Evolutionary conservation across 2,888 invertebrate genomes (phyloP), one percentile per base, ranked within the genome.

Genomic region (Caenorhabditis virilis): DNA sequence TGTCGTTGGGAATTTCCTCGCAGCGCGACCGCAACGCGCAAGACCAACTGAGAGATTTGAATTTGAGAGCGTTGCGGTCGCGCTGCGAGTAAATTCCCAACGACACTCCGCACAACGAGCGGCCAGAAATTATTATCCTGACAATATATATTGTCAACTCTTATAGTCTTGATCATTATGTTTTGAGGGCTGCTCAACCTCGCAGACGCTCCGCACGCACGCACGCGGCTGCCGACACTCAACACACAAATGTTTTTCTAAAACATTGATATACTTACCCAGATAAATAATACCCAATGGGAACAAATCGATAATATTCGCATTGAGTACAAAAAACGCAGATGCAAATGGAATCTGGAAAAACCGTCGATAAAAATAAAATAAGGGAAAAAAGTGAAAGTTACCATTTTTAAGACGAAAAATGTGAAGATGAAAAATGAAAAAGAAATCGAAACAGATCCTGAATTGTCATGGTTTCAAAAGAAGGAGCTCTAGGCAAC

Each of bases 271-370:
- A n/a, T n/a, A n/a, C n/a, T n/a, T n/a, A 47, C 47, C 25, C 16
- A 64, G 43, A 38, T 54, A 58, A 23, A 58, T 35, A 6, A 64
- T 11, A 4, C 64, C 64, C 16, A 54, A 35, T 22, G 64, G 64
- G 26, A 54, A 38, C 22, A 64, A 41, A 27, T 64, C 64, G 43
- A 58, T 35, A 42, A 54, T 41, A 30, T 64, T 57, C 27, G 54
- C 49, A 2, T 57, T 54, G 25, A 58, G 54, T 23, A 58, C 41
- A 27, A 58, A 54, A 9, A 64, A 51, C 3, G 58, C 52, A 20
- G 64, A 49, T 3, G 54, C 56, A 50, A 64, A 64, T 13, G 64
- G 54, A 46, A 63, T 63, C 63, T 63, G 41, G 30, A 55, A 20
- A 4, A 15, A 22, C 27, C 23, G 26, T 35, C 25, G 7, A 15